Evolutionary conservation across 2,888 invertebrate genomes (phyloP), one percentile per base, ranked within the genome.

Genomic region (Xanthorhoe spadicearia): DNA sequence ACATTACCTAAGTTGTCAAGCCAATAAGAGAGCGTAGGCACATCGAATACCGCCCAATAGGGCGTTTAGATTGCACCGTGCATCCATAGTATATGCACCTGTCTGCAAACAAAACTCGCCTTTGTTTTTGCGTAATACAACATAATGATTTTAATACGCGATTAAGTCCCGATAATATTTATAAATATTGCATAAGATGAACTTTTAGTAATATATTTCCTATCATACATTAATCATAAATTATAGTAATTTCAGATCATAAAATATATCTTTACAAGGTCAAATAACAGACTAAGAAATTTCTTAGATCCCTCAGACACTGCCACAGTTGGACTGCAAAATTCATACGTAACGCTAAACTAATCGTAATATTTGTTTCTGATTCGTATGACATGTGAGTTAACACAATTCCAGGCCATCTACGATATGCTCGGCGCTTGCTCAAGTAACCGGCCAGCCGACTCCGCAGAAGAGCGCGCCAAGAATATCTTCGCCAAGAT

Each of bases 401-500:
- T 43, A 10, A 43, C 13, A 3, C 38, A 4, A 13, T 90, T 94
- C 52, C 94, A 99, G 99, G 99, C 99, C 75, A 99, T 99, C 92
- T 99, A 99, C 93, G 99, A 99, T 90, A 99, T 99, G 99, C 94
- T 99, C 80, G 99, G 99, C 64, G 98, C 98, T 74, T 98, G 98
- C 91, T 98, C 98, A 82, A 98, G 98, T 89, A 98, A 98, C 93
- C 95, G 98, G 85, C 98, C 98, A 55, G 98, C 98, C 49, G 98
- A 98, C 87, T 98, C 98, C 18, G 99, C 99, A 32, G 98, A 99
- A 87, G 99, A 99, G 86, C 95, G 99, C 77, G 99, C 99, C 78
- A 98, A 98, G 94, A 99, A 99, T 91, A 99, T 99, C 83, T 99
- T 99, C 93, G 98, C 98, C 69, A 99, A 99, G 93, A 99, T 99